These are phyloP conservation scores for Botrylloides violaceus DNA, from an alignment of 23 tunicate genomes.

Conservation along the genomic window DNA sequence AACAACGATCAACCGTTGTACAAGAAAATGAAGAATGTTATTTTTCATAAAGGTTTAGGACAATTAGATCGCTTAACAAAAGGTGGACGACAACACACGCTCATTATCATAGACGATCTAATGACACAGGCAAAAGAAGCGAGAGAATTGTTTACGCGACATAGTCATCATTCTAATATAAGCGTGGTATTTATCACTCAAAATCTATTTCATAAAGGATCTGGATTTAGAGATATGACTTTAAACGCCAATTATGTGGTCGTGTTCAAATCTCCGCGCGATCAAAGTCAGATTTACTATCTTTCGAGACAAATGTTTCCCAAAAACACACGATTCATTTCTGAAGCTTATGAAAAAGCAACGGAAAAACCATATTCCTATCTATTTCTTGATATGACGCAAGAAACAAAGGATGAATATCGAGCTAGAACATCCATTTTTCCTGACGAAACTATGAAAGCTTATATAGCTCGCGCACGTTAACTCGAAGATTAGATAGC, in stretches of 20 bases:
- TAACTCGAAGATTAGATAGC: no score
- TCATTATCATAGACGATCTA: neutral
- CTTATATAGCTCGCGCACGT: no score
- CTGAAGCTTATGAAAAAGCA: neutral
- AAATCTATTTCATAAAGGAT: neutral
- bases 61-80: neutral
- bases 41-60: neutral
- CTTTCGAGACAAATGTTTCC: neutral
- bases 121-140: neutral
- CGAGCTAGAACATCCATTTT: neutral
- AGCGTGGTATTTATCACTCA: neutral
- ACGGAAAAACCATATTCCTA: neutral
- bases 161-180: neutral
- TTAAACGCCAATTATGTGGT: neutral
- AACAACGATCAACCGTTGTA: no score
- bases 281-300: no score
- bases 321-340: neutral
- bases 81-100: neutral
- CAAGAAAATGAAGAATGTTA: neutral
- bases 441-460: neutral
- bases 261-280: no score
- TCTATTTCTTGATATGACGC: neutral
- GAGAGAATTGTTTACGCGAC: neutral
- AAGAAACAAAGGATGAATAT: neutral
- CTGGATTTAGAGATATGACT: neutral